Conservation (phyloP, 2,797 vertebrate species). For the Neosilurus mollespiculum region DNA sequence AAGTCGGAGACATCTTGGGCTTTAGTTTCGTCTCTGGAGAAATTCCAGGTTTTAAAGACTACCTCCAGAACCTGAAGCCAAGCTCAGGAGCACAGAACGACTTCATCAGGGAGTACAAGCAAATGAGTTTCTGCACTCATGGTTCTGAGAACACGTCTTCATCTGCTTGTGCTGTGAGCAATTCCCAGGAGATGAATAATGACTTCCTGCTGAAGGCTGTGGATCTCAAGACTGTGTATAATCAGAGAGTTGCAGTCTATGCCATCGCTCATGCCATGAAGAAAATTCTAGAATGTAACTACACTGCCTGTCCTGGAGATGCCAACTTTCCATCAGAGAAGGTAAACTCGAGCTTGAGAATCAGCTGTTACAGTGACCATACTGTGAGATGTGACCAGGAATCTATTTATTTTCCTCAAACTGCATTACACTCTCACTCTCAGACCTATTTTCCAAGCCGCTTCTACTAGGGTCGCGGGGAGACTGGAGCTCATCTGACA, state of each 20-base stretch:
- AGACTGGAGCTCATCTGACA: no score
- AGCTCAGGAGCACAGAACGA: conserved; percentile 55
- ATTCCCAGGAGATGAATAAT: conserved; percentile 46
- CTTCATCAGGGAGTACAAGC: conserved; percentile 59
- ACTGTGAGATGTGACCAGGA: no score
- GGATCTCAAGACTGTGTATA: conserved; percentile 45
- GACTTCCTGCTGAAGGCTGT: conserved; percentile 46
- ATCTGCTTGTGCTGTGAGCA: conserved; percentile 37
- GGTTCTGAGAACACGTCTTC: conserved; percentile 22
- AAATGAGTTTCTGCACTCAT: conserved; percentile 40
- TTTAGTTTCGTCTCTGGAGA: conserved; percentile 54
- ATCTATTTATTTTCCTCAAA: no score
- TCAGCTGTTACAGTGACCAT: not conserved
- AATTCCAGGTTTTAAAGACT: conserved; percentile 53
- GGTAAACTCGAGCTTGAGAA: conserved; percentile 33
- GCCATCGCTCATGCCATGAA: conserved; percentile 54
- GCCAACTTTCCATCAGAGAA: conserved; percentile 47
- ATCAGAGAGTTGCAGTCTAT: conserved; percentile 52
- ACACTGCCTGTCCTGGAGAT: conserved; percentile 40
- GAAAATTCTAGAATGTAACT: conserved; percentile 42
- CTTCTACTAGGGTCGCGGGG: no score
- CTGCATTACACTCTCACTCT: no score
- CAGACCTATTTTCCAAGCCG: no score
- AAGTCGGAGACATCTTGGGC: conserved; percentile 58
- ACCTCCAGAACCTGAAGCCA: conserved; percentile 48